Conservation (phyloP, 2,888 invertebrate genomes). For the Lasioglossum pauxillum region DNA sequence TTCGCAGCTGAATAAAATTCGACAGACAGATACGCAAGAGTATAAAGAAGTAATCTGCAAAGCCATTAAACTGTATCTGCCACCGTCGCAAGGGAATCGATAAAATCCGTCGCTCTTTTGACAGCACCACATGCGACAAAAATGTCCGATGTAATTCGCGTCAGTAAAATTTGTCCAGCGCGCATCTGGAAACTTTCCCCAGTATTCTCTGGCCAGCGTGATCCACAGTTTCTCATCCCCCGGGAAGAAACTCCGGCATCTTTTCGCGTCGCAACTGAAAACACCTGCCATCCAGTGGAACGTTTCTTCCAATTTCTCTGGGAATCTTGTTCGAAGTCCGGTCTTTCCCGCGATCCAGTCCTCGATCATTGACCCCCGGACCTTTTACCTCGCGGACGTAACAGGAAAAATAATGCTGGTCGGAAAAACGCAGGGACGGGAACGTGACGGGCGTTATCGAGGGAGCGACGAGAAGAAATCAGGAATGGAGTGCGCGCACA, state of each 20-base stretch:
- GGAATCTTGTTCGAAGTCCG: neutral
- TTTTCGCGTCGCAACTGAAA: neutral
- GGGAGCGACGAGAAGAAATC: slow-evolving; percentile 36
- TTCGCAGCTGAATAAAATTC: neutral
- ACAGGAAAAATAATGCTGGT: neutral
- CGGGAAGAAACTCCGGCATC: neutral
- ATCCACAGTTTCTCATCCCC: neutral
- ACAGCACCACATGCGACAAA: neutral
- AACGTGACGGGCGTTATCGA: slow-evolving; percentile 52
- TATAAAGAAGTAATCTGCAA: neutral
- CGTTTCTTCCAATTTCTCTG: neutral
- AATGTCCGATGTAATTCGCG: neutral
- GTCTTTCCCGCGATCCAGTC: slow-evolving; percentile 1
- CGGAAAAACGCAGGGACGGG: slow-evolving; percentile 16
- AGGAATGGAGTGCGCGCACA: neutral
- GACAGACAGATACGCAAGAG: neutral
- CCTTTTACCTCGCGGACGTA: neutral
- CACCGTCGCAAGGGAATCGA: too few relatives aligned
- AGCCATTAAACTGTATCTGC: neutral
- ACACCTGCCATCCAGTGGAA: neutral
- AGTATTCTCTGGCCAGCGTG: neutral
- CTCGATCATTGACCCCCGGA: neutral
- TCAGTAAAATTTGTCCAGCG: neutral
- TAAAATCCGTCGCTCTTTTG: neutral
- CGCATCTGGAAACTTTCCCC: neutral